Base-by-base conservation (phyloP, 2,888 invertebrate species). In the Muscina levida region DNA sequence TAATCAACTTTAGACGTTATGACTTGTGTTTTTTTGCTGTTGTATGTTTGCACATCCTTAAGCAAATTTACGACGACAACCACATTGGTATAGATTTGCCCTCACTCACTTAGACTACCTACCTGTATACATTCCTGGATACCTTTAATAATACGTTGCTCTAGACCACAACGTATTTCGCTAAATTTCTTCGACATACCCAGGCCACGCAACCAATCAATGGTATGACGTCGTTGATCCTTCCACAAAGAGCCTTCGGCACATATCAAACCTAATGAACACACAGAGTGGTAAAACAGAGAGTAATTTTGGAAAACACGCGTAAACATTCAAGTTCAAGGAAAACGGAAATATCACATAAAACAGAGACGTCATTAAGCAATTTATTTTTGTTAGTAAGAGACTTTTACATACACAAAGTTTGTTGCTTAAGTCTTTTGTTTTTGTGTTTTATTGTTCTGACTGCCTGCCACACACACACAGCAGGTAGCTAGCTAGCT, bases 221-320 rank as follows among this genome's bases (percentile, higher is more conserved):
- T 92, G 1, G 95, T 92, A 85, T 96, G 94, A 85, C 93, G 94
- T 76, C 97, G 92, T 86, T 97, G 97, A 85, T 96, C 95, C 87
- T 93, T 94, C 97, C 97, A 97, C 15, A 95, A 89, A 1, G 92
- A 92, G 0, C 96, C 97, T 88, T 96, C 95, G 1, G 97, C 94
- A 84, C 96, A 95, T 85, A 97, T 95, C 22, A 97, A 91, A 81
- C 97, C 97, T 97, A 87, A 48, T 44, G 26, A 57, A 6, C 13
- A 48, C 19, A 37, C 24, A 79, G 19, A 11, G 42, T n/a, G n/a
- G n/a, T n/a, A n/a, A 37, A 66, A 31, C 31, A 31, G 31, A 31
- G 4, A 31, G n/a, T n/a, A n/a, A n/a, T n/a, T n/a, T n/a, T n/a
- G n/a, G n/a, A n/a, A n/a, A n/a, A n/a, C n/a, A n/a, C n/a, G n/a